A percentile compares a stretch with the other conserved stretches of the same genome.
These are phyloP conservation scores for Pycnomerus fuliginosus DNA, from an alignment of 2,888 invertebrate species.

Conservation along the genomic window DNA sequence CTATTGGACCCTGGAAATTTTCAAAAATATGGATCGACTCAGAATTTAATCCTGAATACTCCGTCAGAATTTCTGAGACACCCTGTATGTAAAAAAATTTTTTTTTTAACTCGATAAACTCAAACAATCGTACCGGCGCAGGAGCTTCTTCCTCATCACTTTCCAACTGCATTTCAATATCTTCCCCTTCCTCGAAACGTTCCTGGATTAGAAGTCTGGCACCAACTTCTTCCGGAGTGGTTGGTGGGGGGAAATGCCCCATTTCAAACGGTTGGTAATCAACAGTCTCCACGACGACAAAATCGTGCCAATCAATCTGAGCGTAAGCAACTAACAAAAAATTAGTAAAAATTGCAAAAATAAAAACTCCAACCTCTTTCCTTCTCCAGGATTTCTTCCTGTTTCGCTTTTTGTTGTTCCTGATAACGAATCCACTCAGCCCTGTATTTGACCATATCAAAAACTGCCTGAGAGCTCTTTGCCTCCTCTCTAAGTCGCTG, in stretches of 20 bases:
- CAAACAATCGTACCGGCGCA: no score
- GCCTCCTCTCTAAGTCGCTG: conserved; percentile 77
- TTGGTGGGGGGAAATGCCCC: conserved; percentile 95
- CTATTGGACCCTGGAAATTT: no score
- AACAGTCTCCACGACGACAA: conserved; percentile 99
- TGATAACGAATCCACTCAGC: conserved; percentile 97
- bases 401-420: conserved; percentile 86
- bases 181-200: conserved; percentile 75
- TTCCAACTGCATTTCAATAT: conserved; percentile 88
- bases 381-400: conserved; percentile 93
- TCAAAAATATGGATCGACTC: no score
- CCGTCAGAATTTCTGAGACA: no score
- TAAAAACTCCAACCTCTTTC: conserved; percentile 68
- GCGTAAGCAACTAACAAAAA: conserved; percentile 77
- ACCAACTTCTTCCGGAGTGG: conserved; percentile 95
- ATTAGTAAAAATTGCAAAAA: conserved; percentile 3
- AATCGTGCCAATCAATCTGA: conserved; percentile 99
- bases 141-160: conserved; percentile 71
- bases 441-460: conserved; percentile 91
- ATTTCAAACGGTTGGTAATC: conserved; percentile 97
- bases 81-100: no score
- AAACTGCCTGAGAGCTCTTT: conserved; percentile 63
- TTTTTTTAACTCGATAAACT: no score
- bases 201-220: conserved; percentile 90
- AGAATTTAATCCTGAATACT: no score